These are phyloP conservation scores for Agriopis leucophaearia DNA, from an alignment of 2,888 invertebrate species.

Conservation along the genomic window DNA sequence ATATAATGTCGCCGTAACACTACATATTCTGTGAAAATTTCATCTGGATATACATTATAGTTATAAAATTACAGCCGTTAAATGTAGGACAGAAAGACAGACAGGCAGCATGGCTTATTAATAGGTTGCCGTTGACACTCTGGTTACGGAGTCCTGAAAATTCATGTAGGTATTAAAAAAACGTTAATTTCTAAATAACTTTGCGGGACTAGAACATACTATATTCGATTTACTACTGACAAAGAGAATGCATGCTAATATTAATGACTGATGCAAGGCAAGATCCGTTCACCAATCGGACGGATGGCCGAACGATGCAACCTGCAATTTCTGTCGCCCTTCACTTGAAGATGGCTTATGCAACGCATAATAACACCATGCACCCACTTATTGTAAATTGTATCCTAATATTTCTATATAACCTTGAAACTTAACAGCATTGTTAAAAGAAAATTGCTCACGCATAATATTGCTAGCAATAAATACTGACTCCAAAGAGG, in stretches of 20 bases:
- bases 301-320: constrained; percentile 51
- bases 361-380: constrained; percentile 57
- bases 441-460: constrained; percentile 13
- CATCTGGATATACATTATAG: too few species aligned
- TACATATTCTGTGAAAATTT: too few species aligned
- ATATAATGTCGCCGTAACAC: too few species aligned
- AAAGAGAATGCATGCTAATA: constrained; percentile 3
- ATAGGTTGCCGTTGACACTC: too few species aligned
- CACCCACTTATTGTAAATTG: constrained; percentile 55
- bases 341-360: constrained; percentile 60
- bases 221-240: not conserved
- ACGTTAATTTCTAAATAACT: too few species aligned
- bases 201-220: not conserved
- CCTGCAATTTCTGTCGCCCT: constrained; percentile 69
- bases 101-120: too few species aligned
- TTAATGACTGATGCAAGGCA: constrained; percentile 41
- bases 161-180: too few species aligned
- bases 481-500: not conserved
- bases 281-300: constrained; percentile 59
- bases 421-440: constrained; percentile 14
- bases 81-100: too few species aligned
- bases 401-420: constrained; percentile 39
- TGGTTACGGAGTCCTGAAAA: too few species aligned
- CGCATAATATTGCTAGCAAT: not conserved
- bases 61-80: too few species aligned